These are phyloP conservation scores for Rhinolophus ferrumequinum DNA, from an alignment of 2,113 vertebrate genomes.

Conservation along the genomic window DNA sequence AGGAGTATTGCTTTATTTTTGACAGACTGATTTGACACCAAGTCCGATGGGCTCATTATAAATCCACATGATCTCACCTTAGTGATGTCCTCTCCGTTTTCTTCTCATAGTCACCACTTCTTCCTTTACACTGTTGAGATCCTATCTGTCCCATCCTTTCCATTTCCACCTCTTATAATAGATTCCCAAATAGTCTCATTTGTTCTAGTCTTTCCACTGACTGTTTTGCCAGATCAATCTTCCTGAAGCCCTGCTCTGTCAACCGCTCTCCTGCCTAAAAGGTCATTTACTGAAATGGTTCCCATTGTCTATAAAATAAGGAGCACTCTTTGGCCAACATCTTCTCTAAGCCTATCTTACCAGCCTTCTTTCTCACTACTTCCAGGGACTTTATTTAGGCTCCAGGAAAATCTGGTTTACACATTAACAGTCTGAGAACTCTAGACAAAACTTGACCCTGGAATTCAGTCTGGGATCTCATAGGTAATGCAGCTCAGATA, in stretches of 20 bases:
- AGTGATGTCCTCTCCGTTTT: neutral
- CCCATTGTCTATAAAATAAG: neutral
- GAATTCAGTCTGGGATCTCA: neutral
- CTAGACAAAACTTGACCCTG: neutral
- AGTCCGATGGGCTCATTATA: neutral
- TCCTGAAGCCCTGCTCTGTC: neutral
- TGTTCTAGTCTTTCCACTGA: neutral
- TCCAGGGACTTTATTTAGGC: neutral
- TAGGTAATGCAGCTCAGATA: neutral
- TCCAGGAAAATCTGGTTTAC: neutral
- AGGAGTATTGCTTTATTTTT: neutral
- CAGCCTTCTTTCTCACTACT: neutral
- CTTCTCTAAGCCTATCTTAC: neutral
- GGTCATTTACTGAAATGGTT: neutral
- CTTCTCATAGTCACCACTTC: neutral
- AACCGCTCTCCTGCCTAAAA: neutral
- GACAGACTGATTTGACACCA: neutral
- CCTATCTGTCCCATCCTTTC: neutral
- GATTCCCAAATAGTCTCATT: conserved; percentile 11
- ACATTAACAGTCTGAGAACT: neutral
- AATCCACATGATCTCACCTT: neutral
- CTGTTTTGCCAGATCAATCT: neutral
- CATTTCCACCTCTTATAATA: neutral
- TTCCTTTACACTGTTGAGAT: neutral
- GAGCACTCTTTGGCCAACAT: neutral